Percentiles rank a stretch among this genome's conserved stretches.
Conservation (phyloP, 2,113 vertebrate species). For the Dipodomys stephensi region DNA sequence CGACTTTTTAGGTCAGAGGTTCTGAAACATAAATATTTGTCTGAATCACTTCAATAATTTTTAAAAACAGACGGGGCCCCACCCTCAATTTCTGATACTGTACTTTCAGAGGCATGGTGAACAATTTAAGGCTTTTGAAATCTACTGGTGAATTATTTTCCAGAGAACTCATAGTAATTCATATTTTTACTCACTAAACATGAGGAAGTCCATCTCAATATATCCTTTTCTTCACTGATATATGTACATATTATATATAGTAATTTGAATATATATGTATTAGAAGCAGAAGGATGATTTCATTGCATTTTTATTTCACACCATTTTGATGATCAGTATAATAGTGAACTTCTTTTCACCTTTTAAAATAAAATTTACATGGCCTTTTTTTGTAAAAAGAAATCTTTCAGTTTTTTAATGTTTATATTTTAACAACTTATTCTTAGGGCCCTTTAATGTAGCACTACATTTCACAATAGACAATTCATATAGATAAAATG, state of each 20-base stretch:
- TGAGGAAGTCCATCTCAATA: neutral
- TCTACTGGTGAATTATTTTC: slow-evolving; percentile 41
- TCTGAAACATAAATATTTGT: neutral
- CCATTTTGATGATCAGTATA: neutral
- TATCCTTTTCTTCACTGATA: slow-evolving; percentile 15
- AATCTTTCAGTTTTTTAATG: neutral
- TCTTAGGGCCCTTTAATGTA: neutral
- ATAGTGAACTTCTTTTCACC: neutral
- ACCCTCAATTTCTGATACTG: neutral
- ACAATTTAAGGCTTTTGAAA: slow-evolving; percentile 33
- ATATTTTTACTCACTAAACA: slow-evolving; percentile 22
- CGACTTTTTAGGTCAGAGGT: neutral
- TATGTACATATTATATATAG: neutral
- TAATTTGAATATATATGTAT: slow-evolving; percentile 18
- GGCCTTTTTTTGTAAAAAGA: slow-evolving; percentile 35
- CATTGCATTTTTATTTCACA: slow-evolving; percentile 14
- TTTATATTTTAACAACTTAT: slow-evolving; percentile 57
- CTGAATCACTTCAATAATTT: neutral
- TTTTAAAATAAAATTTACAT: slow-evolving; percentile 25
- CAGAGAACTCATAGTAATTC: slow-evolving; percentile 4
- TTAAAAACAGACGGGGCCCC: neutral
- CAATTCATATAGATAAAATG: neutral
- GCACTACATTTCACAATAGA: neutral
- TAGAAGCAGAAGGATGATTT: neutral
- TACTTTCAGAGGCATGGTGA: slow-evolving; percentile 2